Base-by-base conservation (phyloP, 2,888 invertebrate genomes). In the Stenotaenia linearis region DNA sequence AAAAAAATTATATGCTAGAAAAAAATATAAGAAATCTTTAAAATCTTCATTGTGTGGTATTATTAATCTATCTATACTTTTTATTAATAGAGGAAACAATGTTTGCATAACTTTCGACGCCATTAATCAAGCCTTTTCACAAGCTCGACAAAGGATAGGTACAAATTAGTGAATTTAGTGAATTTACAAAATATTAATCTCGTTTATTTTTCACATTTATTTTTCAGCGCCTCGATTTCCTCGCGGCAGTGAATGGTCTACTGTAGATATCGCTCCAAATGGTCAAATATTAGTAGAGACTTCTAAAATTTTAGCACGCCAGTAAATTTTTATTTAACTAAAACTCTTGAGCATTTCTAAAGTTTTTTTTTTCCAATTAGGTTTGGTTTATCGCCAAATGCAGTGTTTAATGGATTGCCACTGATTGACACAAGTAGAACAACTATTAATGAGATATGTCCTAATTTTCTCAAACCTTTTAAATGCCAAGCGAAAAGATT, bases 121-220 rank as follows among this genome's bases (percentile, higher is more conserved):
- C 78, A 90, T 95, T 81, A 95, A 95, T 88, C 92, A 93, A 83
- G 95, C 95, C 74, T 95, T 95, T 87, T 87, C 93, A 82, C 93
- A 95, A 85, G 94, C 94, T 78, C 90, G 94, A 84, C 94, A 94
- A 87, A 90, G 95, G 88, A 93, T 95, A 85, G 90, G 95, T 95
- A 89, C 82, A 40, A 74, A 3, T n/a, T 15, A 77, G 0, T 78
- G 0, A n/a, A 18, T 78, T 28, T 78, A 37, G 74, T 32, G 37
- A 80, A 21, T 21, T 28, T 23, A 15, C 28, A 80, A 74, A 40
- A 50, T 80, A n/a, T 23, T 7, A n/a, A 30, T 12, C 6, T 50
- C 12, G 23, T 61, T 76, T 30, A 15, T 77, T 76, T 50, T 21
- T n/a, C n/a, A n/a, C n/a, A n/a, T n/a, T n/a, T n/a, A n/a, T 7